Percentiles rank a stretch among this genome's conserved stretches.
phyloP scores from a whole-genome alignment of 2,888 invertebrate genomes.

The Argyra leucocephala region DNA sequence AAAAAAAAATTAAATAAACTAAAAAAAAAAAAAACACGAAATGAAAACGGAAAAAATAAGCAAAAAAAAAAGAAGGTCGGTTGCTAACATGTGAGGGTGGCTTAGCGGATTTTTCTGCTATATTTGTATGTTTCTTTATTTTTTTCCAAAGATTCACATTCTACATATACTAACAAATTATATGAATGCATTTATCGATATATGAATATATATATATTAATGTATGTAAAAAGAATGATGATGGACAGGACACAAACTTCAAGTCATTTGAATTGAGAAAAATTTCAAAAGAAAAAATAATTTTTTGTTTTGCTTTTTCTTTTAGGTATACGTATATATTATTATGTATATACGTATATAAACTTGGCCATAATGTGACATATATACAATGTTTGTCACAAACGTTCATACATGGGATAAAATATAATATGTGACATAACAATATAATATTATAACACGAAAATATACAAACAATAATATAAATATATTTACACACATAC shows the following conservation, averaged over 20 bases:
- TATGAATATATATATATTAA: neutral
- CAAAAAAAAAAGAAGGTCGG: too few relatives aligned
- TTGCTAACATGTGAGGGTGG: neutral
- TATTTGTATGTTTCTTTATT: too few relatives aligned
- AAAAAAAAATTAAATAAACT: neutral
- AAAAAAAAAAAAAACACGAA: too few relatives aligned
- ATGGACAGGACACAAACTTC: slow-evolving; percentile 3
- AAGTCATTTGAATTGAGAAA: neutral
- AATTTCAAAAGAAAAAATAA: neutral
- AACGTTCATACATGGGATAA: too few relatives aligned
- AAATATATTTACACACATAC: too few relatives aligned
- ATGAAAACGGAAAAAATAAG: too few relatives aligned
- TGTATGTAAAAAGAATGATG: neutral
- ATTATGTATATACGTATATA: neutral
- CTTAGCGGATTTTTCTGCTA: neutral
- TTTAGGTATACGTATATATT: neutral
- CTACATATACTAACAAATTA: too few relatives aligned
- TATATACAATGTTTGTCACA: neutral
- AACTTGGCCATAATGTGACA: neutral
- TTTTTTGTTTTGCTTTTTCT: neutral
- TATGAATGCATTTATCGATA: too few relatives aligned
- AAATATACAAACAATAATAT: too few relatives aligned
- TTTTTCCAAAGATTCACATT: too few relatives aligned
- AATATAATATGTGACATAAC: too few relatives aligned
- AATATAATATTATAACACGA: too few relatives aligned